Percentiles rank a stretch among this genome's conserved stretches.
phyloP scores from a whole-genome alignment of 2,113 vertebrate species.

The Heloderma charlesbogerti region DNA sequence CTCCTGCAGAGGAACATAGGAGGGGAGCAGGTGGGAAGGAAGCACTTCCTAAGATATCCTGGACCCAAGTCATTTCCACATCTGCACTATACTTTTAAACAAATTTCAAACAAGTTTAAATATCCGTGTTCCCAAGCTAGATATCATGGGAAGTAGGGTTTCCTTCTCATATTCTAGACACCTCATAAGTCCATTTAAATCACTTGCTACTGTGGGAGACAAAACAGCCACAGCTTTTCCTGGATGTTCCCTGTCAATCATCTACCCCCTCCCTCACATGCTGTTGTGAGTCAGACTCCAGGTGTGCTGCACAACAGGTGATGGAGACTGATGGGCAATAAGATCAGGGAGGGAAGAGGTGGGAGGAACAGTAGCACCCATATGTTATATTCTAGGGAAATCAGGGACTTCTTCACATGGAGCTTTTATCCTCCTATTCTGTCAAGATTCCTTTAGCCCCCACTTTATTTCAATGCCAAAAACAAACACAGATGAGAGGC shows the following conservation, averaged over 20 bases:
- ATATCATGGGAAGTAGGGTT: background rate
- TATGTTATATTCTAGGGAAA: no score
- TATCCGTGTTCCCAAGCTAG: background rate
- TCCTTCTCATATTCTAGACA: background rate
- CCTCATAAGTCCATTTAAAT: background rate
- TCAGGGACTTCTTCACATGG: no score
- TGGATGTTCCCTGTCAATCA: background rate
- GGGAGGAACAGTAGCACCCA: background rate
- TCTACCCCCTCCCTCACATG: background rate
- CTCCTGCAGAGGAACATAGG: no score
- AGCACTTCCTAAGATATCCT: background rate
- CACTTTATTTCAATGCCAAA: no score
- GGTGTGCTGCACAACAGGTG: background rate
- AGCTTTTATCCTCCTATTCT: no score
- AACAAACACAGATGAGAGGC: no score
- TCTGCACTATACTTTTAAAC: background rate
- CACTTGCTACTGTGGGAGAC: background rate
- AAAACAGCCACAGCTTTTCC: background rate
- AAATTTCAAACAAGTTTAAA: background rate
- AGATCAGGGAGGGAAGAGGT: background rate
- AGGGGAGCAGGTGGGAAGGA: no score
- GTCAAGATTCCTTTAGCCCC: no score
- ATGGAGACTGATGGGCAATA: background rate
- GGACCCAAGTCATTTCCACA: background rate
- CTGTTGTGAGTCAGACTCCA: background rate